Base-by-base conservation (phyloP, 2,888 invertebrate species). In the Mythimna pallens region DNA sequence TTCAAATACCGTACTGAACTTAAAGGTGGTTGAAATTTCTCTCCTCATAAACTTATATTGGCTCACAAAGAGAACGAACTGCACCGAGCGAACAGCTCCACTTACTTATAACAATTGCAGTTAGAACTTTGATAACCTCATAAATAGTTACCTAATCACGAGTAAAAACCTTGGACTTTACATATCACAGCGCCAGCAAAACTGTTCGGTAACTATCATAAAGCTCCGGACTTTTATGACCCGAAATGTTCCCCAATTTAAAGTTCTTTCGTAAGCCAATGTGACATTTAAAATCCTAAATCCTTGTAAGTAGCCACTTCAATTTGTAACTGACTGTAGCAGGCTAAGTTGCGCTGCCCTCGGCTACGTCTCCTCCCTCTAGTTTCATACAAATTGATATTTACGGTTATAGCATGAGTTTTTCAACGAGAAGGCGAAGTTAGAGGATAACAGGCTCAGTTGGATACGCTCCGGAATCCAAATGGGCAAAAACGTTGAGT, bases 321-420 rank as follows among this genome's bases (percentile, higher is more conserved):
- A 94, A 94, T 94, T 95, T 94, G 94, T 93, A 92, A 92, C 93
- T 91, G 92, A 92, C 91, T 92, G 89, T 87, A 85, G 88, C 90
- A 90, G 89, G 86, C 81, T 87, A 93, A 93, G 91, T 93, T 93
- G 90, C 84, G 85, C 90, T 78, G 73, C 89, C 89, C 86, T 86
- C 83, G 89, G 90, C 91, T 81, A 76, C 88, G 89, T 89, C 91
- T 90, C 93, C 94, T 90, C 94, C 94, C 93, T 92, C 94, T 94
- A 93, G 95, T 94, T 95, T 93, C 94, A 95, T 95, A 94, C 94
- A 95, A 96, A 96, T 96, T 96, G 96, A 96, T 96, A 96, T 96
- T 96, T 96, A 96, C 95, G 95, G 93, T 96, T 95, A 96, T 95
- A 94, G 95, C 93, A 86, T 82, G 94, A 95, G 94, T 95, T 96